Percentiles rank a stretch among this genome's conserved stretches.
Evolutionary conservation across 2,888 invertebrate species (phyloP).

Genomic region (Eremobia ochroleuca): DNA sequence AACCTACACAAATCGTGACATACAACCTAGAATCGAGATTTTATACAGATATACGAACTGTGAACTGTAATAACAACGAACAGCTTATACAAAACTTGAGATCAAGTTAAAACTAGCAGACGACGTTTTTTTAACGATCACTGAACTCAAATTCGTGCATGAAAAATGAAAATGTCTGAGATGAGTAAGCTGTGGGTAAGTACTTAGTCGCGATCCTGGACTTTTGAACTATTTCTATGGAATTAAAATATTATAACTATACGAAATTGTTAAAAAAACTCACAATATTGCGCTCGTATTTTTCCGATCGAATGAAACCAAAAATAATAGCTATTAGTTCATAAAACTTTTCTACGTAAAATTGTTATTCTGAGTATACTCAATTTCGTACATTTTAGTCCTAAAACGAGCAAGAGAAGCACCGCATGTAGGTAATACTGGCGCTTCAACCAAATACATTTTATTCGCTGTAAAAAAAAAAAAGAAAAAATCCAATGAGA

Average conservation of each 20-base stretch:
- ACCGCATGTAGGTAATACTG: not conserved
- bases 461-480: not conserved
- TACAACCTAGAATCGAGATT: constrained; percentile 1
- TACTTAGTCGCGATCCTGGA: not conserved
- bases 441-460: not conserved
- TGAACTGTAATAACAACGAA: constrained; percentile 11
- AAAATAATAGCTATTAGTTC: not conserved
- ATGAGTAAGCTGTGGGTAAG: not conserved
- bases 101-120: constrained; percentile 33
- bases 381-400: constrained; percentile 23
- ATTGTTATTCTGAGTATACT: not conserved
- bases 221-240: not conserved
- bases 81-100: constrained; percentile 33
- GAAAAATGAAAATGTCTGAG: constrained; percentile 27
- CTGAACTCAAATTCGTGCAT: constrained; percentile 1
- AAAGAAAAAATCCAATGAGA: not conserved
- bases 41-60: constrained; percentile 12
- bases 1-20: constrained; percentile 8
- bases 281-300: not conserved
- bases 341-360: not conserved
- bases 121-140: constrained; percentile 21
- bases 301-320: not conserved
- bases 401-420: not conserved
- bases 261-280: not conserved
- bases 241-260: constrained; percentile 4